These are phyloP conservation scores for Emydura subglobosa DNA, from an alignment of 2,113 vertebrate species.

Conservation along the genomic window DNA sequence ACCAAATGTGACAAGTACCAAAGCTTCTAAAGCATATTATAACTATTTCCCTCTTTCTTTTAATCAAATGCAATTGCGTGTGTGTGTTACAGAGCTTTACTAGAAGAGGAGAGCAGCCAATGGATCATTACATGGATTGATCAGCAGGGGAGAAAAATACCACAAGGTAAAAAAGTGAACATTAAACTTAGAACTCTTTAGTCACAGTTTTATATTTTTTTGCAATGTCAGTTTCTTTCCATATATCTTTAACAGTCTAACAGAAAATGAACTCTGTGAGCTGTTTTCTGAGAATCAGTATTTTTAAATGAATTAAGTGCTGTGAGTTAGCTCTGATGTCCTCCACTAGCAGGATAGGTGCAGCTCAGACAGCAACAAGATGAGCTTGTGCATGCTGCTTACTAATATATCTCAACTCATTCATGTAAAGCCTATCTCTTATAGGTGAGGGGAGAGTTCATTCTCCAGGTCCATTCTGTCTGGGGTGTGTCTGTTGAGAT, in stretches of 20 bases:
- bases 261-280: not conserved
- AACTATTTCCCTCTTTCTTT: not conserved
- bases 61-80: constrained; percentile 17
- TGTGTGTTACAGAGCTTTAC: constrained; percentile 83
- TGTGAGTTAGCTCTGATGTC: not conserved
- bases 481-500: not conserved
- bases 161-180: constrained; percentile 78
- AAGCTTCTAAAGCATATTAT: not conserved
- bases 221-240: not conserved
- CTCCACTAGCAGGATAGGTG: not conserved
- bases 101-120: constrained; percentile 88
- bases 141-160: constrained; percentile 73
- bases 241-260: not conserved
- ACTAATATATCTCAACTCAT: not conserved
- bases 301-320: not conserved
- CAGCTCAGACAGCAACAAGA: not conserved
- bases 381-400: too few species aligned
- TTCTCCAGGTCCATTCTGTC: not conserved
- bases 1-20: not conserved
- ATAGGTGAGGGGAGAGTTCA: not conserved
- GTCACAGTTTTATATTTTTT: not conserved
- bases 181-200: not conserved
- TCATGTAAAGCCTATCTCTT: not conserved
- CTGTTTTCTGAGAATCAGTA: not conserved
- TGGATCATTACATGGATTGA: constrained; percentile 80